Evolutionary conservation across 2,113 vertebrate species (phyloP).

Genomic region (Hystrix cristata): DNA sequence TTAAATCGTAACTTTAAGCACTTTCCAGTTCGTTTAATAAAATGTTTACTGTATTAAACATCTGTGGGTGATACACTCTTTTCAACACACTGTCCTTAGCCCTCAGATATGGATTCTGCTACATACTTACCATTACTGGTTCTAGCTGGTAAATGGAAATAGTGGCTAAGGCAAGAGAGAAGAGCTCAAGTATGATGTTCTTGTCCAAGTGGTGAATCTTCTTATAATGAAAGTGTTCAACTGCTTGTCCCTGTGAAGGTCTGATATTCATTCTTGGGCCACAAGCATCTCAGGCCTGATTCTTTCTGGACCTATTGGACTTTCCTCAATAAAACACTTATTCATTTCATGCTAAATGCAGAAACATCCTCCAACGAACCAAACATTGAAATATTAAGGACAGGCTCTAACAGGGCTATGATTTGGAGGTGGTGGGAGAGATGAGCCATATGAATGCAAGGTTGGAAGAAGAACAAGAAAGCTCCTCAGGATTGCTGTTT

Average conservation of each 20-base stretch:
- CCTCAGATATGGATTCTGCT: background rate
- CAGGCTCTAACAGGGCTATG: background rate
- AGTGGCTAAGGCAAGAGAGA: background rate
- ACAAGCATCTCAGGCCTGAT: background rate
- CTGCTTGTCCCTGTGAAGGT: background rate
- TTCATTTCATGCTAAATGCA: background rate
- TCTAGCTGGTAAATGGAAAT: background rate
- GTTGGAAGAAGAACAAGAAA: slow-evolving; percentile 39
- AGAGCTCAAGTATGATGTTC: background rate
- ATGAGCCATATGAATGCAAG: background rate
- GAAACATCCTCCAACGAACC: background rate
- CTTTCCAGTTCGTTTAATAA: slow-evolving; percentile 33
- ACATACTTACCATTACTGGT: background rate
- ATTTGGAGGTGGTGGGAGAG: background rate
- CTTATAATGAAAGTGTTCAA: slow-evolving; percentile 73
- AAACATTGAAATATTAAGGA: background rate
- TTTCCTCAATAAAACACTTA: background rate
- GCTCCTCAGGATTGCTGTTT: slow-evolving; percentile 27
- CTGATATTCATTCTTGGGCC: slow-evolving; percentile 29
- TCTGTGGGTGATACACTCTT: background rate
- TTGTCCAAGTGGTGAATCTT: background rate
- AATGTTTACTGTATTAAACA: background rate
- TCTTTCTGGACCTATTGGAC: background rate
- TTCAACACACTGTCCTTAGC: background rate
- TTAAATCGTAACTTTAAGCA: background rate